These are phyloP conservation scores for Drosophila sulfurigaster DNA, from an alignment of 1,140 invertebrate species.

Conservation along the genomic window DNA sequence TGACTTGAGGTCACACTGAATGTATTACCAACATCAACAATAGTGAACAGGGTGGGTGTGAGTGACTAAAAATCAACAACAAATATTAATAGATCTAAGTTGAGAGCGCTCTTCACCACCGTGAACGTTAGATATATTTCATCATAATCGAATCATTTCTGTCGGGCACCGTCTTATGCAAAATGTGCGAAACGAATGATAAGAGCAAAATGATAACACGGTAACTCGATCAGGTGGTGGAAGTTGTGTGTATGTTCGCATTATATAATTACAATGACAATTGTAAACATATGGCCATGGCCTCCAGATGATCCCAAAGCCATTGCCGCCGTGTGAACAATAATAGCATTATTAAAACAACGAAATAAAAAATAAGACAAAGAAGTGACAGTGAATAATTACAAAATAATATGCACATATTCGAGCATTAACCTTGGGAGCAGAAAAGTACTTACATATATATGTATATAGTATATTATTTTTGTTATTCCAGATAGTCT, in stretches of 20 bases:
- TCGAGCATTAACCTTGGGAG: conserved; percentile 58
- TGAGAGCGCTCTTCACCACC: conserved; percentile 22
- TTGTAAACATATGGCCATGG: conserved; percentile 38
- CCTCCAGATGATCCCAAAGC: conserved; percentile 25
- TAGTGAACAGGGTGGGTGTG: conserved; percentile 44
- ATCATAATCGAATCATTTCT: conserved; percentile 22
- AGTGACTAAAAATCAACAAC: conserved; percentile 39
- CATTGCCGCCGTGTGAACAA: conserved; percentile 15
- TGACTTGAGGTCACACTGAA: background rate
- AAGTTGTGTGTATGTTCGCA: conserved; percentile 38
- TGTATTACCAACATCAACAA: conserved; percentile 39
- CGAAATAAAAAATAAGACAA: conserved; percentile 8
- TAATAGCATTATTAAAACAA: conserved; percentile 10
- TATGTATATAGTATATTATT: conserved; percentile 23
- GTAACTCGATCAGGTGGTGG: conserved; percentile 59
- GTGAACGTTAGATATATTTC: conserved; percentile 42
- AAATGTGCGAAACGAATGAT: conserved; percentile 17
- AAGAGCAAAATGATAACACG: conserved; percentile 39
- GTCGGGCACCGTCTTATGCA: conserved; percentile 7
- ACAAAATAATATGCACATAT: conserved; percentile 2
- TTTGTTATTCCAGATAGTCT: conserved; percentile 42
- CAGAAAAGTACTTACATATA: conserved; percentile 9
- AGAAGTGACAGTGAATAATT: conserved; percentile 18
- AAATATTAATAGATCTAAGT: conserved; percentile 43
- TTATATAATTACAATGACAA: conserved; percentile 71